These are phyloP conservation scores for Guaruba guarouba DNA, from an alignment of 2,113 vertebrate genomes.

Conservation along the genomic window DNA sequence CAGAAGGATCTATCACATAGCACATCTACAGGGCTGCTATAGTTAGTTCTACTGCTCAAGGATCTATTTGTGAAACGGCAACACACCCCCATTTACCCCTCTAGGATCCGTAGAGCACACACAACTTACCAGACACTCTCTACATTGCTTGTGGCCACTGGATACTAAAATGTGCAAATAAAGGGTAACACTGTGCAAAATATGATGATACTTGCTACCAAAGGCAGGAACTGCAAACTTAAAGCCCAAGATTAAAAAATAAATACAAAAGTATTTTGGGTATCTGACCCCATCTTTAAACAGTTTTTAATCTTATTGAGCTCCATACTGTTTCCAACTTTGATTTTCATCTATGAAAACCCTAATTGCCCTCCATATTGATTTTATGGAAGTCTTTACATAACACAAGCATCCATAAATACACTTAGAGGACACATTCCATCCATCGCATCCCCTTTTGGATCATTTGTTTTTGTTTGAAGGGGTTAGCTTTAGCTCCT, in stretches of 20 bases:
- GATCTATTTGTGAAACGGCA: not conserved
- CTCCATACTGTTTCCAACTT: not conserved
- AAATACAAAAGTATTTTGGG: not conserved
- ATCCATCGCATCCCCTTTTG: not conserved
- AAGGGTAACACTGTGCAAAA: not conserved
- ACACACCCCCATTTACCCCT: fast-evolving
- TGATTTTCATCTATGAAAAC: not conserved
- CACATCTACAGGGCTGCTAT: not conserved
- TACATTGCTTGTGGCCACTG: not conserved
- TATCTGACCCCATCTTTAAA: not conserved
- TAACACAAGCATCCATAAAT: not conserved
- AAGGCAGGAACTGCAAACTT: not conserved
- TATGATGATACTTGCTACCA: not conserved
- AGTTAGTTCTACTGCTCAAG: not conserved
- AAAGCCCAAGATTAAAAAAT: not conserved
- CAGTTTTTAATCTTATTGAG: not conserved
- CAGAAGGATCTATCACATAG: not conserved
- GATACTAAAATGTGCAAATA: not conserved
- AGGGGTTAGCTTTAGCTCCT: not conserved
- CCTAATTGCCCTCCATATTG: not conserved
- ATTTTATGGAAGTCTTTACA: not conserved
- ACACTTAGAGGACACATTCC: not conserved
- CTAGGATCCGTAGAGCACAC: not conserved
- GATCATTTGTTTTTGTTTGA: not conserved
- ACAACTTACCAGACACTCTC: not conserved